phyloP scores from a whole-genome alignment of 2,888 invertebrate genomes.

The Leptura quadrifasciata region DNA sequence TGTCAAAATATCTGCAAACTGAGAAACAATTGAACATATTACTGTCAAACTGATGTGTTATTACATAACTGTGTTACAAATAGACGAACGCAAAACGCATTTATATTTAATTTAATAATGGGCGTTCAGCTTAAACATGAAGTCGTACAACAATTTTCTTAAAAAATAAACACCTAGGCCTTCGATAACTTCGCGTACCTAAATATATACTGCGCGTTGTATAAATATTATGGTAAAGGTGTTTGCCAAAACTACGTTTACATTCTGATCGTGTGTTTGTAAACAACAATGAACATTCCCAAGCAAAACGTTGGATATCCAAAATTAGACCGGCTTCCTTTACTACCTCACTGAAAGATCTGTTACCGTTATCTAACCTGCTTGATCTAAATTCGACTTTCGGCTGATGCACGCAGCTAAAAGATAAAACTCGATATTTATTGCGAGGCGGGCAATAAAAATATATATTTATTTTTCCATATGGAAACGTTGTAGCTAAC shows the following conservation, averaged over 20 bases:
- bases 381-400: background rate
- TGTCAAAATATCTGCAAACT: too few relatives aligned
- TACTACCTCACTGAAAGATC: constrained; percentile 3
- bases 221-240: constrained; percentile 40
- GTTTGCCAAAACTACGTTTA: constrained; percentile 45
- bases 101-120: background rate
- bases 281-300: constrained; percentile 37
- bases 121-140: background rate
- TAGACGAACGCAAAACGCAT: too few relatives aligned
- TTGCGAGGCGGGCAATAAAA: background rate
- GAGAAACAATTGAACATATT: too few relatives aligned
- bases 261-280: constrained; percentile 35
- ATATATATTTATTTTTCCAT: background rate
- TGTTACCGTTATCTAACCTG: background rate
- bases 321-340: constrained; percentile 9
- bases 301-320: constrained; percentile 20
- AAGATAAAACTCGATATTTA: background rate
- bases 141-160: background rate
- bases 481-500: background rate
- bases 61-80: too few relatives aligned
- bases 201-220: constrained; percentile 25
- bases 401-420: constrained; percentile 7
- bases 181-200: constrained; percentile 16
- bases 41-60: too few relatives aligned
- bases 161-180: constrained; percentile 16